phyloP scores from a whole-genome alignment of 2,113 vertebrate species.

The Pedetes capensis region DNA sequence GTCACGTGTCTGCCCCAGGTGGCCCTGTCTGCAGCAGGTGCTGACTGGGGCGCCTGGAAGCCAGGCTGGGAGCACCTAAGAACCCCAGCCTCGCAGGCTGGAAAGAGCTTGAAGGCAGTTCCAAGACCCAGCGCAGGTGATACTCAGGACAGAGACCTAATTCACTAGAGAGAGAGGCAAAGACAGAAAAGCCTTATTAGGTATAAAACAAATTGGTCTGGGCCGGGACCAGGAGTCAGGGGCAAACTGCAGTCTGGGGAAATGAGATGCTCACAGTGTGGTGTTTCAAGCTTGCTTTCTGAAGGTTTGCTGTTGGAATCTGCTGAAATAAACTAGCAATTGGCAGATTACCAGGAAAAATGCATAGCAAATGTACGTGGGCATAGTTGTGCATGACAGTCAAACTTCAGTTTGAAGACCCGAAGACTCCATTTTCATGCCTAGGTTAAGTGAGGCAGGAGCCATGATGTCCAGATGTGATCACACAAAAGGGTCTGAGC shows the following conservation, averaged over 20 bases:
- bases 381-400: neutral
- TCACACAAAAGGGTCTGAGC: no score
- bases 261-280: neutral
- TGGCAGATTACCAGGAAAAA: neutral
- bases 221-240: neutral
- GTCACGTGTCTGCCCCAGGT: neutral
- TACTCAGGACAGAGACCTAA: neutral
- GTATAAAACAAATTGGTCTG: neutral
- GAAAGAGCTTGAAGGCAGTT: neutral
- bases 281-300: neutral
- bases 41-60: accelerated
- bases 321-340: neutral
- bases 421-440: neutral
- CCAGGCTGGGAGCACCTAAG: neutral
- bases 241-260: no score
- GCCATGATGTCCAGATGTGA: neutral
- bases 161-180: neutral
- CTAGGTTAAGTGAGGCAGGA: neutral
- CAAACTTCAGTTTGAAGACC: neutral
- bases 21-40: neutral
- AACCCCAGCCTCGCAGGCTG: neutral
- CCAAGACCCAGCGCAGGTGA: neutral
- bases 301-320: neutral
- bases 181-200: neutral
- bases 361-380: neutral